phyloP scores from a whole-genome alignment of 2,888 invertebrate genomes.

The Thereva nobilitata region DNA sequence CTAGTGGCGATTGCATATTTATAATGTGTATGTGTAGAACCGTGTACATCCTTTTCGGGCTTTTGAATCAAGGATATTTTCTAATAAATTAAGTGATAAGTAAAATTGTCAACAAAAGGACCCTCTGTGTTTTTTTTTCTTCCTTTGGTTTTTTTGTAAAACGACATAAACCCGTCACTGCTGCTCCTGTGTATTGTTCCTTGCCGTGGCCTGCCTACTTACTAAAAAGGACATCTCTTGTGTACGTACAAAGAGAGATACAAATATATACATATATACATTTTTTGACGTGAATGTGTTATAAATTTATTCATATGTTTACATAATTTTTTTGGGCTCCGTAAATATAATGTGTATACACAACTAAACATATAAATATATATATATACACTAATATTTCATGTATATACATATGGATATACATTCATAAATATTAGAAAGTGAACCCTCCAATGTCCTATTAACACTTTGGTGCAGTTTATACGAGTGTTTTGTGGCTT shows the following conservation, averaged over 20 bases:
- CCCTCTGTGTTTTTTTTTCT: not conserved
- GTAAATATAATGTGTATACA: not conserved
- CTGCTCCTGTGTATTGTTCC: no score
- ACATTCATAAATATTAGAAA: no score
- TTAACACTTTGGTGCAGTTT: slow-evolving; percentile 7
- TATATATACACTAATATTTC: not conserved
- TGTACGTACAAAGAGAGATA: not conserved
- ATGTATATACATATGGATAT: not conserved
- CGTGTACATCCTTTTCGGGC: no score
- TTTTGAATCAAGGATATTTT: not conserved
- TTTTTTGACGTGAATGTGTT: not conserved
- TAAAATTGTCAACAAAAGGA: slow-evolving; percentile 17
- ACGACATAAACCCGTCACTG: no score
- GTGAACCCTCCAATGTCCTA: not conserved
- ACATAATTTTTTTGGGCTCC: slow-evolving; percentile 18
- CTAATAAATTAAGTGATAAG: slow-evolving; percentile 28
- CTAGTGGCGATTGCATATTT: no score
- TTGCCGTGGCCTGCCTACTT: no score
- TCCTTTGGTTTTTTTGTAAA: no score
- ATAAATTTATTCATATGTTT: slow-evolving; percentile 22
- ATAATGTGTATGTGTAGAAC: no score
- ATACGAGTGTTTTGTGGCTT: slow-evolving; percentile 6
- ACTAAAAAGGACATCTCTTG: no score
- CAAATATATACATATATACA: not conserved
- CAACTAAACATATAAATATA: not conserved